phyloP scores from a whole-genome alignment of 92 coral and sea anemone species.

The Hydrozoanthus gracilis region DNA sequence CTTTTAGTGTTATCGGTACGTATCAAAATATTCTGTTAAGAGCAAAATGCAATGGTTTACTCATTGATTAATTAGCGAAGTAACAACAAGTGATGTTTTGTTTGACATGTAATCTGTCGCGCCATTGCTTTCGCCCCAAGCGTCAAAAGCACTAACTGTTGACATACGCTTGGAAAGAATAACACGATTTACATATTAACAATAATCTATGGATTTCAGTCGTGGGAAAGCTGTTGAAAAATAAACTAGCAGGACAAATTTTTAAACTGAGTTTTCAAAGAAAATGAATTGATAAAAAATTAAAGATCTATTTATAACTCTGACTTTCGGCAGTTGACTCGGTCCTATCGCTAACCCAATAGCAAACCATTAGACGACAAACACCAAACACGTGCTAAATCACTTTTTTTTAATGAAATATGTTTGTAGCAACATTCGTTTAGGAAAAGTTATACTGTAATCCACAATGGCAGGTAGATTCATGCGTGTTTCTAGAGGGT shows the following conservation, averaged over 20 bases:
- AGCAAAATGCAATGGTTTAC: not conserved
- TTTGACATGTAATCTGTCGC: constrained; percentile 12
- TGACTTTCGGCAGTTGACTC: no score
- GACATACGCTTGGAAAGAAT: constrained; percentile 6
- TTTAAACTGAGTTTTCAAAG: not conserved
- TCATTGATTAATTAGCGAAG: constrained; percentile 10
- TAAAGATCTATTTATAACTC: no score
- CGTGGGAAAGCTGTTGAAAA: not conserved
- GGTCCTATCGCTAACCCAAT: no score
- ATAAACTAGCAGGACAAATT: not conserved
- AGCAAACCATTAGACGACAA: no score
- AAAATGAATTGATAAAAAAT: not conserved
- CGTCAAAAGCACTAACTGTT: constrained; percentile 18
- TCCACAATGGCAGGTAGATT: no score
- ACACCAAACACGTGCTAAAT: no score
- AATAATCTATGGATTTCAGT: not conserved
- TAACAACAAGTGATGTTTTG: constrained; percentile 30
- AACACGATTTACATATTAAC: not conserved
- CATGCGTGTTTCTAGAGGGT: no score
- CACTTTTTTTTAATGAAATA: no score
- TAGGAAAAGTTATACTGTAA: no score
- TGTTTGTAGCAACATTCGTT: no score
- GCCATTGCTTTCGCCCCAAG: not conserved
- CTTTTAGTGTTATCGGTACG: not conserved
- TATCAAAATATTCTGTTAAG: not conserved